Evolutionary conservation across 2,888 invertebrate genomes (phyloP).

Genomic region (Erannis defoliaria): DNA sequence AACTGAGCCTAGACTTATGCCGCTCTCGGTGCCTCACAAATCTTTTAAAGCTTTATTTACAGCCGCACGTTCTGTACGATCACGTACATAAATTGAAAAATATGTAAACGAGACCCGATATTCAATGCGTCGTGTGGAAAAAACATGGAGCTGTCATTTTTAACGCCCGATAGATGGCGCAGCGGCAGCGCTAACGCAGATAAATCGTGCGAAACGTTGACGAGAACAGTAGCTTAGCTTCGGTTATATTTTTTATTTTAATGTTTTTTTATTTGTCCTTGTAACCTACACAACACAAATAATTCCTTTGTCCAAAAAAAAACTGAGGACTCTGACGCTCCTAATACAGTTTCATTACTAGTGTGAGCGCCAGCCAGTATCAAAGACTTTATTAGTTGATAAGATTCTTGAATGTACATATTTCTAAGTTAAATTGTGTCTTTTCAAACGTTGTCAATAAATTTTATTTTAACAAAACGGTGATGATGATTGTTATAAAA

Average conservation of each 20-base stretch:
- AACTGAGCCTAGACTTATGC: slow-evolving; percentile 45
- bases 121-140: slow-evolving; percentile 74
- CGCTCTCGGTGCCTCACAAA: slow-evolving; percentile 48
- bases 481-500: too few species aligned
- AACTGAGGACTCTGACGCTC: too few species aligned
- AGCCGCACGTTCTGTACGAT: slow-evolving; percentile 59
- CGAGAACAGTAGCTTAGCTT: slow-evolving; percentile 19
- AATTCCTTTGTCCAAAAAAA: too few species aligned
- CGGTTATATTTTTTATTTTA: background rate
- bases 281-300: too few species aligned
- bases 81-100: slow-evolving; percentile 75
- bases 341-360: too few species aligned
- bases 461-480: too few species aligned
- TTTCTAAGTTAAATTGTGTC: too few species aligned
- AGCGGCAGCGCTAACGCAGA: slow-evolving; percentile 65
- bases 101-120: slow-evolving; percentile 76
- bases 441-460: too few species aligned
- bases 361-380: too few species aligned
- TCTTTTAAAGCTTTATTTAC: slow-evolving; percentile 68
- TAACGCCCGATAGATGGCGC: slow-evolving; percentile 74
- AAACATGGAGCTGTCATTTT: slow-evolving; percentile 80
- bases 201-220: slow-evolving; percentile 71
- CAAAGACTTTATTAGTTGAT: too few species aligned
- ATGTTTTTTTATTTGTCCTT: background rate
- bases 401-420: too few species aligned